Base-by-base conservation (phyloP, 2,797 vertebrate species). In the Mormyrops attenuatus region DNA sequence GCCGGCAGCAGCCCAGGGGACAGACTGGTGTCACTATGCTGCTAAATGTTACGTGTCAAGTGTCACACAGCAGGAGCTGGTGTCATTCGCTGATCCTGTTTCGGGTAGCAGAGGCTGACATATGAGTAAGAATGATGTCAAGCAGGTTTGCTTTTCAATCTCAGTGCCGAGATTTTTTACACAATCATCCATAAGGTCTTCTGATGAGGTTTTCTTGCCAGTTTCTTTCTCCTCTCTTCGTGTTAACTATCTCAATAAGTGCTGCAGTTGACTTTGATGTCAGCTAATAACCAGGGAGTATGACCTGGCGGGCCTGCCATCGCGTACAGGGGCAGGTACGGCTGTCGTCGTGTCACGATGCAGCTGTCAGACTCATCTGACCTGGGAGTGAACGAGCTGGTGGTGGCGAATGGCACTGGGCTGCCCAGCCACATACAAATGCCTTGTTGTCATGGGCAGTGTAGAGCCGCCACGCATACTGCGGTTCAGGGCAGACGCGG, bases 1-100 rank as follows among this genome's bases (percentile, higher is more conserved):
- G 97, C 34, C 13, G 26, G 41, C 22, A 6, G 47, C 6, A 89
- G 20, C 13, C 55, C 7, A 0, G 34, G 85, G 57, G 55, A 17
- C 13, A 63, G 17, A 7, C 55, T 34, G 77, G 69, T 82, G 86
- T n/a, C 55, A 22, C 80, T 44, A 9, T 30, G 34, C 44, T 77
- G 49, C 52, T 34, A 88, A n/a, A 26, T 63, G 8, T 1, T 63
- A 11, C 7, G 15, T 41, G 85, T 52, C 26, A 52, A 86, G 50
- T 85, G 80, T 85, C 47, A 50, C 89, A 69, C 82, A 66, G 17
- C 17, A 20, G 73, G 34, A 80, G 8, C 17, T 7, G 13, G 44
- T 52, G 52, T 69, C 11, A 26, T 47, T 13, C 22, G 4, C n/a
- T 69, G 17, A 22, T 87, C 82, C n/a, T 26, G 80, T 49, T 47